Percentiles rank a stretch among this genome's conserved stretches.
These are phyloP conservation scores for Dendrocopos noguchii DNA, from an alignment of 2,113 vertebrate species.

Conservation along the genomic window DNA sequence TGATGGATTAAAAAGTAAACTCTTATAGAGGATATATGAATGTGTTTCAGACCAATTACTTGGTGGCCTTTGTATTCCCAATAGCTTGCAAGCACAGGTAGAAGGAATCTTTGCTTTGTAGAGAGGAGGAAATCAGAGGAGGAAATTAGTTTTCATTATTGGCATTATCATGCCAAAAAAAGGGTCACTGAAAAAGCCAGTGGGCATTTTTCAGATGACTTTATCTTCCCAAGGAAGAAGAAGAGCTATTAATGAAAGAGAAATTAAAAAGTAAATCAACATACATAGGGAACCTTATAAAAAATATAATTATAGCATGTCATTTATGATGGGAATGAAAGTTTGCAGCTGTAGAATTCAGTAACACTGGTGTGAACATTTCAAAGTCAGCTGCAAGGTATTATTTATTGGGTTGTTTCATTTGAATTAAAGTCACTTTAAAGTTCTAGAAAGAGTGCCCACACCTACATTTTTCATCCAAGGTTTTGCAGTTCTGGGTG, in stretches of 20 bases:
- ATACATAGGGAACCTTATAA: conserved; percentile 18
- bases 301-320: conserved; percentile 50
- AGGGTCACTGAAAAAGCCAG: neutral
- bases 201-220: conserved; percentile 26
- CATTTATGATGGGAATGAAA: conserved; percentile 50
- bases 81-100: neutral
- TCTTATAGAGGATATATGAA: neutral
- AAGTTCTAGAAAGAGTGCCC: conserved; percentile 37
- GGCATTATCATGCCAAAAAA: neutral
- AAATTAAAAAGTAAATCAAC: conserved; percentile 64
- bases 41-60: conserved; percentile 7
- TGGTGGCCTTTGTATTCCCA: neutral
- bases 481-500: conserved; percentile 43
- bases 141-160: conserved; percentile 62
- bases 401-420: conserved; percentile 69
- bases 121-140: conserved; percentile 26
- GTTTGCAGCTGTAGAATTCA: conserved; percentile 45
- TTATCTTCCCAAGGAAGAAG: conserved; percentile 36
- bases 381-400: conserved; percentile 60
- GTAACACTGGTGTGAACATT: neutral
- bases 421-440: conserved; percentile 68
- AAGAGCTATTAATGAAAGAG: conserved; percentile 45
- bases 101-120: conserved; percentile 24
- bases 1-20: conserved; percentile 28
- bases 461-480: conserved; percentile 60